phyloP scores from a whole-genome alignment of 2,888 invertebrate species.

The Plebejus melissa region DNA sequence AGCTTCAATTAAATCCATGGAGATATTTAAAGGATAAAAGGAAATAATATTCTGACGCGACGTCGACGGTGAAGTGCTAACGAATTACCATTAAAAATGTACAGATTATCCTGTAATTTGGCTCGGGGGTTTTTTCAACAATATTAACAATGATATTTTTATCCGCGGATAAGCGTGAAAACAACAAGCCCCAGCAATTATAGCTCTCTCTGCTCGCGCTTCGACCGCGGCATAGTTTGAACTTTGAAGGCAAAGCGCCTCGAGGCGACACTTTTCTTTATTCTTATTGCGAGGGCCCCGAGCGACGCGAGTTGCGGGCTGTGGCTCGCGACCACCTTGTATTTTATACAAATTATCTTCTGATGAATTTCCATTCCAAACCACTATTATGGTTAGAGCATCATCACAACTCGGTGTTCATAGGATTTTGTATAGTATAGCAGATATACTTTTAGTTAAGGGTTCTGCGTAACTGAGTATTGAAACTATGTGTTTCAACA shows the following conservation, averaged over 20 bases:
- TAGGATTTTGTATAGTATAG: not conserved
- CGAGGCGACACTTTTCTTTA: slow-evolving; percentile 57
- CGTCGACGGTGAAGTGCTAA: not conserved
- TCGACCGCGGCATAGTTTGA: slow-evolving; percentile 28
- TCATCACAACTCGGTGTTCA: not conserved
- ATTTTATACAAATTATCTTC: slow-evolving; percentile 35
- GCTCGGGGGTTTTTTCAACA: not conserved
- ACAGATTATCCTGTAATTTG: not conserved
- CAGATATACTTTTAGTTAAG: not conserved
- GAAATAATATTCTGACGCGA: not conserved
- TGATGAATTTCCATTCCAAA: slow-evolving; percentile 28
- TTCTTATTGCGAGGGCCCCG: slow-evolving; percentile 41
- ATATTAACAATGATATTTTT: slow-evolving; percentile 6
- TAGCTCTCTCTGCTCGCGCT: slow-evolving; percentile 29
- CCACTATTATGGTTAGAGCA: slow-evolving; percentile 30
- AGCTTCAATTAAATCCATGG: not conserved
- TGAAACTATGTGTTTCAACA: not conserved
- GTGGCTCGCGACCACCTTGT: slow-evolving; percentile 34
- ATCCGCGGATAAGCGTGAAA: slow-evolving; percentile 9
- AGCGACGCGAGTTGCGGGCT: slow-evolving; percentile 40
- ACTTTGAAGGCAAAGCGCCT: slow-evolving; percentile 36
- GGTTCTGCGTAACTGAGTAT: not conserved
- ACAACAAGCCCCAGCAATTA: slow-evolving; percentile 12
- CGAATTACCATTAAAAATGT: not conserved
- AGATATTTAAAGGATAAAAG: not conserved